phyloP scores from a whole-genome alignment of 2,888 invertebrate species.

The Latrodectus elegans region DNA sequence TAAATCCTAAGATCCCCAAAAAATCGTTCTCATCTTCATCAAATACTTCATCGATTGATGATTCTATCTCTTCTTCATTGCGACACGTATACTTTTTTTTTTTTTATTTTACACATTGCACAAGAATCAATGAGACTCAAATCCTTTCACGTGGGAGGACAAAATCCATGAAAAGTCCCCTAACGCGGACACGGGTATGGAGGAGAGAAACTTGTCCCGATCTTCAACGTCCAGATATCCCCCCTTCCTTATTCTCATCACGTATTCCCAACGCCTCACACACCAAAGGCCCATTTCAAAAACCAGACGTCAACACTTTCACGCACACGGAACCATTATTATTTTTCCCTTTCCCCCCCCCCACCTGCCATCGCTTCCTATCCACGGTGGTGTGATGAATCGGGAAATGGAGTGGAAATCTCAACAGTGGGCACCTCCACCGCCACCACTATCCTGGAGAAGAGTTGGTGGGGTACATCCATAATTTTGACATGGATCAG shows the following conservation, averaged over 20 bases:
- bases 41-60: no score
- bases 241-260: constrained; percentile 22
- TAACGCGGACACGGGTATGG: constrained; percentile 20
- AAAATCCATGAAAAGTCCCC: constrained; percentile 23
- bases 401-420: constrained; percentile 54
- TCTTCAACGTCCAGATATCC: constrained; percentile 12
- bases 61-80: no score
- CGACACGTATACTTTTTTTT: no score
- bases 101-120: no score
- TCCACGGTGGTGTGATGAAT: constrained; percentile 19
- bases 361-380: not conserved
- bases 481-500: constrained; percentile 20
- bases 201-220: not conserved
- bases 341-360: constrained; percentile 4
- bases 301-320: constrained; percentile 61
- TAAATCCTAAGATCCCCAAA: no score
- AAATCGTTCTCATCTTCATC: no score
- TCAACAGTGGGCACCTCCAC: not conserved
- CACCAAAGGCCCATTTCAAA: constrained; percentile 33
- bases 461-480: constrained; percentile 16
- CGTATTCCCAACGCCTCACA: constrained; percentile 27
- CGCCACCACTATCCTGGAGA: not conserved
- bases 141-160: not conserved
- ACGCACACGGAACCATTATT: constrained; percentile 43
- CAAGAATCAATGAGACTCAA: not conserved